phyloP scores from a whole-genome alignment of 2,797 vertebrate genomes.

The Microctenopoma steveboyesi region DNA sequence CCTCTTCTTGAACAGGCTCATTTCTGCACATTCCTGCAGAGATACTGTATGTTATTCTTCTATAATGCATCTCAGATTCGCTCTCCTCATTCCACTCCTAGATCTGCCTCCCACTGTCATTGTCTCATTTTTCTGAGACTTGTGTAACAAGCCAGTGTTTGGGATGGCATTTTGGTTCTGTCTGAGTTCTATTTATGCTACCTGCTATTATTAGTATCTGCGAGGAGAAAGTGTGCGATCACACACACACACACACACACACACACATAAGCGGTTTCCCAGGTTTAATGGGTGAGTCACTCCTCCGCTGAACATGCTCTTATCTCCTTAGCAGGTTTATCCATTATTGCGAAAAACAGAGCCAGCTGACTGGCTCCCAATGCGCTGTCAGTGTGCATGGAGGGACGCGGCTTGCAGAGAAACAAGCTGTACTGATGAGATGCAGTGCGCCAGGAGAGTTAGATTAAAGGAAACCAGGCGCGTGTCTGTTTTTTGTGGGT shows the following conservation, averaged over 20 bases:
- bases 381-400: constrained; percentile 34
- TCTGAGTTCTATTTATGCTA: constrained; percentile 75
- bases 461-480: constrained; percentile 57
- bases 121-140: constrained; percentile 58
- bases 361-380: constrained; percentile 44
- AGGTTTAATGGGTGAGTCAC: constrained; percentile 79
- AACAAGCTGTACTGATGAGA: constrained; percentile 50
- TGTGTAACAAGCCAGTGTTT: constrained; percentile 60
- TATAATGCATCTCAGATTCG: constrained; percentile 17
- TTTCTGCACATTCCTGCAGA: constrained; percentile 3
- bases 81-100: constrained; percentile 31
- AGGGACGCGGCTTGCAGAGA: constrained; percentile 24
- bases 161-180: constrained; percentile 66
- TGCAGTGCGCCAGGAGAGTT: constrained; percentile 41
- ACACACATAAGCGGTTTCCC: constrained; percentile 44
- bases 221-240: constrained; percentile 17
- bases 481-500: constrained; percentile 27
- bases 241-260: constrained; percentile 20
- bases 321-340: constrained; percentile 76
- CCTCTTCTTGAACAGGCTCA: constrained; percentile 4
- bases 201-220: constrained; percentile 75
- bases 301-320: constrained; percentile 61
- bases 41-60: constrained; percentile 11
- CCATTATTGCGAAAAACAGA: constrained; percentile 45
- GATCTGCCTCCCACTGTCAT: constrained; percentile 26